phyloP scores from a whole-genome alignment of 2,113 vertebrate genomes.

The Mobula birostris region DNA sequence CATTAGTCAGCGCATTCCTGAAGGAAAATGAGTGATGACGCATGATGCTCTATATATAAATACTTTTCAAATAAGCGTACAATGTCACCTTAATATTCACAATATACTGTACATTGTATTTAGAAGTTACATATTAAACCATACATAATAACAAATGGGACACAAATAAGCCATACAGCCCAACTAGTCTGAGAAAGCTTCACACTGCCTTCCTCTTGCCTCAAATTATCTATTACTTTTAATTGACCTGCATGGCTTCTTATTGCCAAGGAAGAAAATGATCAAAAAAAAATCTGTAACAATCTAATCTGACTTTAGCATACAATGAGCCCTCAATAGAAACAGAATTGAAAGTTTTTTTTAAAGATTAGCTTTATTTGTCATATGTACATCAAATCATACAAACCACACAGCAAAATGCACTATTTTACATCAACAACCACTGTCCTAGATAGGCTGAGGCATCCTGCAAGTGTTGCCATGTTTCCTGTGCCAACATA shows the following conservation, averaged over 20 bases:
- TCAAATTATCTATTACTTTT: not conserved
- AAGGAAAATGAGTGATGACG: not conserved
- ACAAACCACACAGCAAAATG: too few species aligned
- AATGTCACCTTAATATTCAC: not conserved
- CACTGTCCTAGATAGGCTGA: too few species aligned
- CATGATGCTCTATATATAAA: not conserved
- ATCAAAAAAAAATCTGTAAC: too few species aligned
- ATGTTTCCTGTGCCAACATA: too few species aligned
- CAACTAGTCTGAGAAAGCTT: not conserved
- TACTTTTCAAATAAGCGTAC: not conserved
- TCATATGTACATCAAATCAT: too few species aligned
- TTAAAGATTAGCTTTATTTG: too few species aligned
- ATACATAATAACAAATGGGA: not conserved
- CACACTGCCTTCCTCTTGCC: not conserved
- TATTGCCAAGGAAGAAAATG: not conserved
- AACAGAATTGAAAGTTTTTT: not conserved
- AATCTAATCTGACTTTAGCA: too few species aligned
- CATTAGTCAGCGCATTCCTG: too few species aligned
- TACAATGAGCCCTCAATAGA: not conserved
- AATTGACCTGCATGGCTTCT: not conserved
- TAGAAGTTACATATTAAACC: not conserved
- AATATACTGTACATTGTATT: not conserved
- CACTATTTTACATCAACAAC: too few species aligned
- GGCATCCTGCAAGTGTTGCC: too few species aligned
- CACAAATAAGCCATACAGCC: not conserved